Base-by-base conservation (phyloP, 2,888 invertebrate species). In the Drosophila mettleri region DNA sequence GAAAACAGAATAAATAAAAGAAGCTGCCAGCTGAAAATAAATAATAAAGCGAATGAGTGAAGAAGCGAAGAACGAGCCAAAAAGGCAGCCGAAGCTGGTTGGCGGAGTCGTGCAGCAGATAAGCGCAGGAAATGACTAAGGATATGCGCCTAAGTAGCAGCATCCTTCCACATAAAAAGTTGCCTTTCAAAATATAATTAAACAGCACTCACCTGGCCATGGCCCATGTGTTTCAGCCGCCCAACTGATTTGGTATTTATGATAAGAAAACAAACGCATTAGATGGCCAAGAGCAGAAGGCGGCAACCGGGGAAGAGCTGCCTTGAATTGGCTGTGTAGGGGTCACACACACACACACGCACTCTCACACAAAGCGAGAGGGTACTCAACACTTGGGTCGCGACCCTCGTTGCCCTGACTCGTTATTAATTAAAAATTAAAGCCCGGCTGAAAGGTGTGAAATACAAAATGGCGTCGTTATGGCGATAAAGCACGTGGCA, bases 231-330 rank as follows among this genome's bases (percentile, higher is more conserved):
- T 72, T 86, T 60, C 39, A 41, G 53, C 59, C 61, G 43, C 52
- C 67, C 78, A 70, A 49, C 83, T 89, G 86, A 86, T 86, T 89
- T 89, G 74, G 67, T 86, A 86, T 86, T 86, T 86, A 86, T 86
- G 86, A 86, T 86, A 86, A 86, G 88, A 86, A 78, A 89, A 89
- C 86, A 89, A 86, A 86, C 86, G 86, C 86, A 86, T 89, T 88
- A 88, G 86, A 73, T 58, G 60, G 58, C 53, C 62, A 41, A 22
- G 24, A 53, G 62, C 66, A 60, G 39, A 12, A 14, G 34, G 38
- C 61, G 27, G 31, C 10, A 8, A 1, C 18, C 12, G 16, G 24
- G 49, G 34, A n/a, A 33, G 34, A 24, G 49, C n/a, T 49, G 49
- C 49, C 33, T 33, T 33, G 49, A 33, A 49, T 46, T 46, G 31